A percentile compares a stretch with the other conserved stretches of the same genome.
Evolutionary conservation across 2,113 vertebrate species (phyloP).

Genomic region (Hoplias malabaricus): DNA sequence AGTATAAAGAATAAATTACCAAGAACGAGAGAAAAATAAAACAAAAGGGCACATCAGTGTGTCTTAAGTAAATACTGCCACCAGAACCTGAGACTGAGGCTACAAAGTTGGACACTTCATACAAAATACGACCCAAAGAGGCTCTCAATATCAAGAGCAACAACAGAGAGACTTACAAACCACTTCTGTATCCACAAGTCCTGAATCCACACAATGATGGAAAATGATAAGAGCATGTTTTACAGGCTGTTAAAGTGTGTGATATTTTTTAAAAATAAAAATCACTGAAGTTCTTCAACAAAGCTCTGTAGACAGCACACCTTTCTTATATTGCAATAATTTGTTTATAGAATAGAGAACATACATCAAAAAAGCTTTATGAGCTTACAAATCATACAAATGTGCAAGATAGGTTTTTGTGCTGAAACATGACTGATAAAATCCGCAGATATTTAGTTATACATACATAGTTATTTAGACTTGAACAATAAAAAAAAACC

Average conservation of each 20-base stretch:
- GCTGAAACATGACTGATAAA: constrained; percentile 27
- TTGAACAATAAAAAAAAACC: constrained; percentile 35
- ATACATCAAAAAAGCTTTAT: neutral
- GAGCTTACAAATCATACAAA: neutral
- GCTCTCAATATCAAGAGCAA: too few species aligned
- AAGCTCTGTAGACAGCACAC: neutral
- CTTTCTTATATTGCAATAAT: neutral
- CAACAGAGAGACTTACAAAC: neutral
- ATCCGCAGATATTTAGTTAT: constrained; percentile 17
- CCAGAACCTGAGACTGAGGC: constrained; percentile 7
- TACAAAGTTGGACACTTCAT: neutral
- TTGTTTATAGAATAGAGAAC: neutral
- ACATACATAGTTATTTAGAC: constrained; percentile 28
- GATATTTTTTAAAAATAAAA: too few species aligned
- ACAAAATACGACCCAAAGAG: neutral
- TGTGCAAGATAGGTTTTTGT: constrained; percentile 3
- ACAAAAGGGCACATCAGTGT: neutral
- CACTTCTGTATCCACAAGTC: neutral
- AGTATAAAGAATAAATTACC: constrained; percentile 1
- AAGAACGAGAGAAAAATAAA: neutral
- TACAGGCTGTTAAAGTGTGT: neutral
- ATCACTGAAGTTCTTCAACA: neutral
- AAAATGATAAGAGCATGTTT: neutral
- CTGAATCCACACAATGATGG: neutral
- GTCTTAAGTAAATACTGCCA: neutral